Evolutionary conservation across 2,888 invertebrate species (phyloP).

Genomic region (Crossocerus cetratus): DNA sequence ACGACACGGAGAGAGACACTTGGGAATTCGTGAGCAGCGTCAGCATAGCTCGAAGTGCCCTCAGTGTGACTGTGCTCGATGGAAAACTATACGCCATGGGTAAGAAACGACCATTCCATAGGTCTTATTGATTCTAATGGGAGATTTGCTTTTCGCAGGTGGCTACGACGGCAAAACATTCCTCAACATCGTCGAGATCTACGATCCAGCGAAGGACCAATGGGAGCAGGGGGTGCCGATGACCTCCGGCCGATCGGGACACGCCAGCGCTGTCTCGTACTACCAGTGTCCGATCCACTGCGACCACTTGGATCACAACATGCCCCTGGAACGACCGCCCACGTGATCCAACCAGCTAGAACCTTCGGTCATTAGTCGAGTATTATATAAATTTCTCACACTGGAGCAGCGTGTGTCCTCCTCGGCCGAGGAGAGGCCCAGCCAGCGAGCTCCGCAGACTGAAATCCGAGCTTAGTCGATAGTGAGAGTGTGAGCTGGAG

Average conservation of each 20-base stretch:
- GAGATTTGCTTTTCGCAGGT: slow-evolving; percentile 80
- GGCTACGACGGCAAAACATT: slow-evolving; percentile 94
- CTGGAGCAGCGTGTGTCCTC: background rate
- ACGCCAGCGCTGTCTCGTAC: slow-evolving; percentile 93
- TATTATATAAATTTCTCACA: slow-evolving; percentile 5
- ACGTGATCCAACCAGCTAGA: slow-evolving; percentile 48
- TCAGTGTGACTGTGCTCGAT: slow-evolving; percentile 91
- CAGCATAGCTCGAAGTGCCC: slow-evolving; percentile 89
- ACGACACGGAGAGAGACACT: slow-evolving; percentile 88
- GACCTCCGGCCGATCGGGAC: slow-evolving; percentile 92
- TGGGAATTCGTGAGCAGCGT: slow-evolving; percentile 90
- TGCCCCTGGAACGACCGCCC: slow-evolving; percentile 42
- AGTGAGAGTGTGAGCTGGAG: no score
- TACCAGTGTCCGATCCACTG: slow-evolving; percentile 81
- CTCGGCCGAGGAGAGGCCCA: background rate
- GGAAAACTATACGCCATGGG: slow-evolving; percentile 94
- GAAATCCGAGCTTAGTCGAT: no score
- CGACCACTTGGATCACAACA: slow-evolving; percentile 69
- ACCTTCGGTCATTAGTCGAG: background rate
- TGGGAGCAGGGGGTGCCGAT: slow-evolving; percentile 89
- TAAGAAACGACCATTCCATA: slow-evolving; percentile 70
- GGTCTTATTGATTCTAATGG: background rate
- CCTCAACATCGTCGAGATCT: slow-evolving; percentile 91
- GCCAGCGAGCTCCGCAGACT: no score
- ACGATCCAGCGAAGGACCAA: slow-evolving; percentile 85